These are phyloP conservation scores for Stichopus horrens DNA, from an alignment of 53 echinoderm and acorn worm species.

Conservation along the genomic window DNA sequence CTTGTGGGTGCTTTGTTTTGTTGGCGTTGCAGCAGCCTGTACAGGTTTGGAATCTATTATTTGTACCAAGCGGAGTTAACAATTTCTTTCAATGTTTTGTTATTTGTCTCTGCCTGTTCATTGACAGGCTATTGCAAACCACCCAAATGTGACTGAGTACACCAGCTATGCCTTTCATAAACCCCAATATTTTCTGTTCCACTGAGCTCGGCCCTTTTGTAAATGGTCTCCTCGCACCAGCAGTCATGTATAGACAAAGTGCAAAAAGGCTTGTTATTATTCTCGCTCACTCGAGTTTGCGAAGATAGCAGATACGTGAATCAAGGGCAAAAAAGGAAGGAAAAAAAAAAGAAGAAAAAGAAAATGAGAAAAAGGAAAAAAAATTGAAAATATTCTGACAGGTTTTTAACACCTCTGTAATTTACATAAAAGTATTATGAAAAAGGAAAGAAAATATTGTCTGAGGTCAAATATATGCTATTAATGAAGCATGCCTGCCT, in stretches of 20 bases:
- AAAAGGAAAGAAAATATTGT: neutral
- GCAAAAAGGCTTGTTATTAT: neutral
- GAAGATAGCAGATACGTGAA: neutral
- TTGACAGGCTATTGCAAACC: constrained; percentile 12
- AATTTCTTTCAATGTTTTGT: neutral
- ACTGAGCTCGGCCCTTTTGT: neutral
- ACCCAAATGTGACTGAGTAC: constrained; percentile 34
- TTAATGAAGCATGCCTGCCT: neutral
- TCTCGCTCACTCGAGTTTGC: neutral
- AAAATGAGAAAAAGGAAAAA: neutral
- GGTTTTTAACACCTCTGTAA: neutral
- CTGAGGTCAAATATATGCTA: neutral
- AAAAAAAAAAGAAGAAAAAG: too few relatives aligned
- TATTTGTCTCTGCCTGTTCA: neutral
- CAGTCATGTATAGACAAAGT: neutral
- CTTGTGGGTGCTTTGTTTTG: neutral
- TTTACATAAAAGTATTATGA: neutral
- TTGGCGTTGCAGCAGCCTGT: neutral
- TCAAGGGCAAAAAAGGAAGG: neutral
- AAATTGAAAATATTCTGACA: neutral
- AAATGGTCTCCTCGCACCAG: neutral
- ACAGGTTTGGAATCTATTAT: neutral
- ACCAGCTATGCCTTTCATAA: neutral
- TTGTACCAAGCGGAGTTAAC: neutral
- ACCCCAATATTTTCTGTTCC: neutral